Evolutionary conservation across 2,888 invertebrate species (phyloP).

Genomic region (Tipula unca): DNA sequence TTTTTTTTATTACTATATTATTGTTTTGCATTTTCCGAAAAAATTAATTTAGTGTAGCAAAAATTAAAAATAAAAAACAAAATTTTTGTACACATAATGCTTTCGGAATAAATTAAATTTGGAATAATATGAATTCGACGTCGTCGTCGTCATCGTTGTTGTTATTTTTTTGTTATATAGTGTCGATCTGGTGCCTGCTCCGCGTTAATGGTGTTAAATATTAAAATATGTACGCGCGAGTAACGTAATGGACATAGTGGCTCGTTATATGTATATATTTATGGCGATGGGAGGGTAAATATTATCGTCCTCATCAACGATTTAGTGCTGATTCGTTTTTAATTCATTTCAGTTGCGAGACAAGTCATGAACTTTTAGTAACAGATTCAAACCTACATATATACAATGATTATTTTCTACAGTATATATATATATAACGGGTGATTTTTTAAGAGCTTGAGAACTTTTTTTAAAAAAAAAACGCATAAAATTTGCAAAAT

Average conservation of each 20-base stretch:
- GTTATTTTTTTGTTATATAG: neutral
- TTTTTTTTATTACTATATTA: neutral
- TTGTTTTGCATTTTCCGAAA: neutral
- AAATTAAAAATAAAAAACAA: neutral
- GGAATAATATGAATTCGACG: neutral
- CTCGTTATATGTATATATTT: neutral
- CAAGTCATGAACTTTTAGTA: neutral
- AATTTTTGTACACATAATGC: neutral
- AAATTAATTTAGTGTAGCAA: constrained; percentile 3
- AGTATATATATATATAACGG: too few species aligned
- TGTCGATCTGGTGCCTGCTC: constrained; percentile 2
- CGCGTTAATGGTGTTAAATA: neutral
- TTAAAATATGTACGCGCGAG: neutral
- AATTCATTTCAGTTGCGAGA: neutral
- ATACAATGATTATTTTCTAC: too few species aligned
- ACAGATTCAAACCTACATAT: too few species aligned
- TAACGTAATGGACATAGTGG: neutral
- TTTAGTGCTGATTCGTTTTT: neutral
- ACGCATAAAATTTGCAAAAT: too few species aligned
- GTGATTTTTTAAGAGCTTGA: too few species aligned
- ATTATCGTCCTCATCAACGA: neutral
- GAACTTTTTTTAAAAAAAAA: too few species aligned
- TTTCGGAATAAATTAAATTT: constrained; percentile 8
- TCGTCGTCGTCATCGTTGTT: neutral
- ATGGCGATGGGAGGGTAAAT: neutral